These are phyloP conservation scores for Drosophila sp. DNA, from an alignment of 1,140 invertebrate species.

Conservation along the genomic window DNA sequence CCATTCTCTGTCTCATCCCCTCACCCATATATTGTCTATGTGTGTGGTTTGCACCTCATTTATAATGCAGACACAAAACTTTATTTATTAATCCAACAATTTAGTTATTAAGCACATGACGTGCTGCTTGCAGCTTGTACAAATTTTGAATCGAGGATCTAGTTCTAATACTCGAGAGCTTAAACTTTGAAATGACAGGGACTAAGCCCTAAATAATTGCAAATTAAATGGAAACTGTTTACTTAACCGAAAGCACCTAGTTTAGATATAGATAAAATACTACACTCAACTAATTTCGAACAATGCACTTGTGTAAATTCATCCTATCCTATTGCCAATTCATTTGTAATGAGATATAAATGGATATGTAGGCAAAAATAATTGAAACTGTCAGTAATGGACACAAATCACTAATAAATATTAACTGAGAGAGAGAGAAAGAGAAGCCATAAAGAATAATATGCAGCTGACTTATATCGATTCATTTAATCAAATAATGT, in stretches of 20 bases:
- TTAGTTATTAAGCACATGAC: constrained; percentile 44
- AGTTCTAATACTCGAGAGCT: constrained; percentile 11
- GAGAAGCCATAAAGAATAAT: too few species aligned
- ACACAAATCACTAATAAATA: background rate
- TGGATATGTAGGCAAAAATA: background rate
- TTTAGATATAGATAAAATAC: background rate
- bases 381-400: background rate
- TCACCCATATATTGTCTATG: background rate
- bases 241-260: background rate
- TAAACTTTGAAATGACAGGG: constrained; percentile 25
- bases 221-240: constrained; percentile 35
- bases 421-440: background rate
- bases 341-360: background rate
- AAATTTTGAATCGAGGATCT: constrained; percentile 5
- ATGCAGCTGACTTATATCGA: too few species aligned
- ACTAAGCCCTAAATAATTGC: constrained; percentile 32
- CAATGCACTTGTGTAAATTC: constrained; percentile 1
- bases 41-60: constrained; percentile 17
- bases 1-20: too few species aligned
- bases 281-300: background rate
- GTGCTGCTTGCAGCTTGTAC: background rate
- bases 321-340: background rate
- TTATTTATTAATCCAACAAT: constrained; percentile 51
- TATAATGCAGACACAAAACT: constrained; percentile 40
- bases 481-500: too few species aligned